phyloP scores from a whole-genome alignment of 2,888 invertebrate genomes.

The Hirudinaria manillensis region DNA sequence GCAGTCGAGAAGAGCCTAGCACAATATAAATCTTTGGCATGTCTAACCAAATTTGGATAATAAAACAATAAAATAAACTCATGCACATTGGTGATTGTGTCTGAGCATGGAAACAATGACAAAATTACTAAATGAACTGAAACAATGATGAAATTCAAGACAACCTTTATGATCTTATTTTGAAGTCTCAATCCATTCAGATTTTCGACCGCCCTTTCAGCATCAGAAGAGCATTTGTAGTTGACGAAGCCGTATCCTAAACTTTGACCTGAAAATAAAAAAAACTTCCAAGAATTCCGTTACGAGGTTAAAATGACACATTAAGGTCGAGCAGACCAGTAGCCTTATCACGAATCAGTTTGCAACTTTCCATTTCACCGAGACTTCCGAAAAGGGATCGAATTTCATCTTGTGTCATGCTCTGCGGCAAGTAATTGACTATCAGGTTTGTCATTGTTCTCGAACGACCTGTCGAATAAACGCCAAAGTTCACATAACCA shows the following conservation, averaged over 20 bases:
- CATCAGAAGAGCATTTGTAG: conserved; percentile 20
- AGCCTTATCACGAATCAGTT: conserved; percentile 21
- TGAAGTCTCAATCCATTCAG: conserved; percentile 26
- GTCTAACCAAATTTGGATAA: too few species aligned
- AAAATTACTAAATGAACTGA: not conserved
- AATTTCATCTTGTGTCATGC: conserved; percentile 31
- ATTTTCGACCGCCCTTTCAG: conserved; percentile 15
- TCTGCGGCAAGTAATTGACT: conserved; percentile 29
- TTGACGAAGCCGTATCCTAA: conserved; percentile 30
- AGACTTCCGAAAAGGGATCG: conserved; percentile 25
- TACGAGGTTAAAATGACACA: too few species aligned
- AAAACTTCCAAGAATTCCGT: too few species aligned
- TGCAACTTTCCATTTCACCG: conserved; percentile 30
- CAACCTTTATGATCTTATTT: conserved; percentile 27
- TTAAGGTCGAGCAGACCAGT: not conserved
- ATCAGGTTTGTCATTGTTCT: conserved; percentile 26
- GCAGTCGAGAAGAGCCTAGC: not conserved
- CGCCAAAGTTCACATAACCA: not conserved
- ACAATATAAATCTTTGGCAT: too few species aligned
- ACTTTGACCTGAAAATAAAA: conserved; percentile 24
- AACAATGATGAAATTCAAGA: not conserved
- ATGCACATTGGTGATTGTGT: too few species aligned
- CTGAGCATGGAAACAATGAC: too few species aligned
- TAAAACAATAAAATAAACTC: too few species aligned
- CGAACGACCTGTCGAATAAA: not conserved